Evolutionary conservation across 2,113 vertebrate species (phyloP), one percentile per base, ranked within the genome.

Genomic region (Indicator indicator): DNA sequence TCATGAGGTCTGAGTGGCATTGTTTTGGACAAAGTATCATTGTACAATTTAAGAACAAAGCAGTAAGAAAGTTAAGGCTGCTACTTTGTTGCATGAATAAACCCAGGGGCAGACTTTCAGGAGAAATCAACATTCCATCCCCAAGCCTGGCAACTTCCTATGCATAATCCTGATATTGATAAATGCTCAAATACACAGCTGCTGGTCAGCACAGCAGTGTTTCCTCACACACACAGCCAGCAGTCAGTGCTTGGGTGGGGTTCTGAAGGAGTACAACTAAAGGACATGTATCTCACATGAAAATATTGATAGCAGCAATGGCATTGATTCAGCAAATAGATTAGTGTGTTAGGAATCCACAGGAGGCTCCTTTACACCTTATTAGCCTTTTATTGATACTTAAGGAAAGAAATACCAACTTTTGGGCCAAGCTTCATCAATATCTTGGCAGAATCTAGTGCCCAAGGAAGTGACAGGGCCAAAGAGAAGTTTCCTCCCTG

Each of bases 181-280:
- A 69, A 48, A 44, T 0, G 5, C 10, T 56, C 48, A 32, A 28
- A 8, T 1, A 6, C 0, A 3, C 21, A 68, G 24, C 58, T 78
- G 65, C 80, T 80, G 59, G 42, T 55, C 12, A 20, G 55, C 68
- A 56, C 64, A 40, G 81, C 86, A 56, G 44, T 6, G 6, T 18
- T 42, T 7, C 4, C 72, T 87, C 78, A 33, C 30, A 21, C 52
- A 48, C 63, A 48, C 28, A 16, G 5, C 50, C 9, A 7, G 50
- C 67, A 69, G 1, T 2, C 18, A 16, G 16, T 23, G n/a, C 32
- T n/a, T 2, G 10, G 27, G 30, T 46, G 50, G 0, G 5, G 59
- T 48, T 71, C 28, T 55, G 5, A 56, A 86, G 36, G 9, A 60
- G 21, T 6, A 16, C 27, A 44, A 16, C 54, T 36, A 50, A 85